A percentile compares a stretch with the other conserved stretches of the same genome.
These are phyloP conservation scores for Rhincodon typus DNA, from an alignment of 2,797 vertebrate species.

Conservation along the genomic window DNA sequence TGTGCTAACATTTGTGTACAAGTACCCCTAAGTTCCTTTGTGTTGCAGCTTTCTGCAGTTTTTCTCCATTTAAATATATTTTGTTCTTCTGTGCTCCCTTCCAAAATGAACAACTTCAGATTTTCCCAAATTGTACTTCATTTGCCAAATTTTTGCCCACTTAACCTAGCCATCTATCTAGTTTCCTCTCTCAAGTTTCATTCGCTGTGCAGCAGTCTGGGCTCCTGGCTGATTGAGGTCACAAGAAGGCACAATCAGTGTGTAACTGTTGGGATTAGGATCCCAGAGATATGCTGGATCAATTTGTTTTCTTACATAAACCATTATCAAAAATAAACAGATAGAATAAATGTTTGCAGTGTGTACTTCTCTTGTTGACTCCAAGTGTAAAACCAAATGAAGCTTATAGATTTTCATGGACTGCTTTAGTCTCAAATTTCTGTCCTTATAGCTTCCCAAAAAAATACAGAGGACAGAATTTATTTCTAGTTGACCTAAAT, in stretches of 20 bases:
- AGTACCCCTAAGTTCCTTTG: too few species aligned
- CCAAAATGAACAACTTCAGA: too few species aligned
- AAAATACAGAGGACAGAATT: background rate
- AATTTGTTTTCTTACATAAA: background rate
- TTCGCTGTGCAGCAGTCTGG: background rate
- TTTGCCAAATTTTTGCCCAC: too few species aligned
- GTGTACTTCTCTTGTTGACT: background rate
- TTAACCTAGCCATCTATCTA: background rate
- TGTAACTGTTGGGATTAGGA: background rate
- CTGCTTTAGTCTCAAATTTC: background rate
- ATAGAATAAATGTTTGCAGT: background rate
- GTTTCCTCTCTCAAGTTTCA: background rate
- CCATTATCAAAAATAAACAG: background rate
- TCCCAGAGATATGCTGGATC: background rate
- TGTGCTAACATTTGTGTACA: too few species aligned
- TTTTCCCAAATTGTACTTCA: too few species aligned
- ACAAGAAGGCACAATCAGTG: background rate
- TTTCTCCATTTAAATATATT: too few species aligned
- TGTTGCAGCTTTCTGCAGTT: too few species aligned
- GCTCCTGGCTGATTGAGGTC: background rate
- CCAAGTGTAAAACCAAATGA: background rate
- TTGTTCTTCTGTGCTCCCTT: too few species aligned
- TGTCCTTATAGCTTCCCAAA: background rate
- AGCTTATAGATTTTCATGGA: conserved; percentile 5
- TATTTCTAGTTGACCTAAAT: background rate